phyloP scores from a whole-genome alignment of 2,888 invertebrate genomes.

The Dichetophora obliterata region DNA sequence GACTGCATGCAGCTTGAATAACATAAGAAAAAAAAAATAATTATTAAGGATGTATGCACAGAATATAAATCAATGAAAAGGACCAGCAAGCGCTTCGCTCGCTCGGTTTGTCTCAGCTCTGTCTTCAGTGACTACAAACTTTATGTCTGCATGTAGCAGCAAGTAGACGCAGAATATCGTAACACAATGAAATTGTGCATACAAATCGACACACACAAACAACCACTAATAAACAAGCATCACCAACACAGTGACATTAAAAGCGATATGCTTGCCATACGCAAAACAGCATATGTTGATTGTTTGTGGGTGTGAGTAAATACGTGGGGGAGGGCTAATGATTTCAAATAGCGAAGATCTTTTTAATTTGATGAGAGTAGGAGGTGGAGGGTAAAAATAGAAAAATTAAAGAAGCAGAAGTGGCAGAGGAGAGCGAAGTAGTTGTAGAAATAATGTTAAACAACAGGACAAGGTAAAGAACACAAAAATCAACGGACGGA shows the following conservation, averaged over 20 bases:
- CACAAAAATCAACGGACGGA: neutral
- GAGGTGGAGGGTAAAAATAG: too few relatives aligned
- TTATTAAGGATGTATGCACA: neutral
- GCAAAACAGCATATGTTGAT: conserved; percentile 25
- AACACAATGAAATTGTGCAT: conserved; percentile 20
- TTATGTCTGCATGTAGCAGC: too few relatives aligned
- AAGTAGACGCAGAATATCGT: neutral
- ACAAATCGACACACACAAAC: conserved; percentile 4
- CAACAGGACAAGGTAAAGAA: neutral
- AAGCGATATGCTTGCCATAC: conserved; percentile 15
- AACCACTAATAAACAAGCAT: neutral
- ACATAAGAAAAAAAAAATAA: too few relatives aligned
- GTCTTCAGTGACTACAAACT: too few relatives aligned
- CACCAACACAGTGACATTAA: neutral
- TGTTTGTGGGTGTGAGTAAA: neutral
- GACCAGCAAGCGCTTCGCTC: neutral
- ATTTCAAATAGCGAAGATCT: too few relatives aligned
- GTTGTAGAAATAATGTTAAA: conserved; percentile 7
- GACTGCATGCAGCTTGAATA: neutral
- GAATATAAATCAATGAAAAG: conserved; percentile 15
- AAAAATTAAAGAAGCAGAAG: neutral
- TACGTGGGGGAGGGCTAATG: too few relatives aligned
- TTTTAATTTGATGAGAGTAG: too few relatives aligned
- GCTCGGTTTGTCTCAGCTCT: neutral
- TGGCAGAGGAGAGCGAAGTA: neutral